Conservation (phyloP, 2,888 invertebrate genomes). For the Drosophila picticornis region DNA sequence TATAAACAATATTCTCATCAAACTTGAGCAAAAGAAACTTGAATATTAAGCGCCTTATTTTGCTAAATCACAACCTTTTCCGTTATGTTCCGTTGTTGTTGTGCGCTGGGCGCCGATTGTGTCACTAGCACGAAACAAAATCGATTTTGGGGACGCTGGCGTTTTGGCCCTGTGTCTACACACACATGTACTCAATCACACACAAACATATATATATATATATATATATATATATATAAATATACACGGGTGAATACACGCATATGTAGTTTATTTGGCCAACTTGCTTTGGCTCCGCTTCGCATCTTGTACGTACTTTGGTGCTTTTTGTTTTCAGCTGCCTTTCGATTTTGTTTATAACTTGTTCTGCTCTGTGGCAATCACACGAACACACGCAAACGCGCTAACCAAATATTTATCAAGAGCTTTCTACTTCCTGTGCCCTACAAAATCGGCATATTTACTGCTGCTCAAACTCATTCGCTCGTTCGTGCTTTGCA, state of each 20-base stretch:
- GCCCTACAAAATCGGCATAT: constrained; percentile 29
- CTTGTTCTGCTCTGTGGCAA: constrained; percentile 66
- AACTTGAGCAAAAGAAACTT: constrained; percentile 2
- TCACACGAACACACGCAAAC: constrained; percentile 18
- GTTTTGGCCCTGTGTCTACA: constrained; percentile 49
- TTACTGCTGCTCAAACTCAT: neutral
- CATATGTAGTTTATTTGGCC: constrained; percentile 35
- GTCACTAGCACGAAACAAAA: constrained; percentile 69
- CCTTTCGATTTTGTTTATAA: constrained; percentile 78
- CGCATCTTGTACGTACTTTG: constrained; percentile 33
- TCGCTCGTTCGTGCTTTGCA: neutral
- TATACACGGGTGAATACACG: neutral
- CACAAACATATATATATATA: neutral
- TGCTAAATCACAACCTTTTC: constrained; percentile 14
- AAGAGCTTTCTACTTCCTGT: constrained; percentile 45
- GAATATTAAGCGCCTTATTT: constrained; percentile 1
- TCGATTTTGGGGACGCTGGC: constrained; percentile 68
- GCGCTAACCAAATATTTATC: constrained; percentile 14
- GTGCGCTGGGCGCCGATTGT: constrained; percentile 48
- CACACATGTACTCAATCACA: constrained; percentile 6
- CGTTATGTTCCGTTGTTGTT: constrained; percentile 31
- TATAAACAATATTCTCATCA: constrained; percentile 25
- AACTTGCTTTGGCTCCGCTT: constrained; percentile 37
- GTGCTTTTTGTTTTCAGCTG: constrained; percentile 56
- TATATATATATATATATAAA: neutral